A percentile compares a stretch with the other conserved stretches of the same genome.
Conservation (phyloP, 2,888 invertebrate species). For the Tubiluchus corallicola region DNA sequence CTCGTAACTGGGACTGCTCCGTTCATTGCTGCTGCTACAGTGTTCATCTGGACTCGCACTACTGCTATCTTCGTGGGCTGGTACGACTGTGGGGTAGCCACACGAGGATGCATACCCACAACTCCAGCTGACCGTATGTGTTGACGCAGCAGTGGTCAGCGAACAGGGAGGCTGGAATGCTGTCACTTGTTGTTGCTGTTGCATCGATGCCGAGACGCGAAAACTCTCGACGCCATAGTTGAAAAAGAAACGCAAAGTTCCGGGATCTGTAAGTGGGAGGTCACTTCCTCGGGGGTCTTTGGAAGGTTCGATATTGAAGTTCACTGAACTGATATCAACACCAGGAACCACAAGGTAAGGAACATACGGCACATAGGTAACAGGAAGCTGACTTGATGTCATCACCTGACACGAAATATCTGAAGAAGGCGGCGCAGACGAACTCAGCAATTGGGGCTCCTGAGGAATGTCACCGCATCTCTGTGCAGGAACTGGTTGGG, state of each 20-base stretch:
- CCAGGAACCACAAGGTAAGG: not conserved
- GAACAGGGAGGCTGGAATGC: not conserved
- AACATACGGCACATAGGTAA: not conserved
- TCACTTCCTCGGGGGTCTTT: not conserved
- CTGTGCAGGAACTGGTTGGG: no score
- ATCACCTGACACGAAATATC: no score
- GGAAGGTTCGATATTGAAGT: not conserved
- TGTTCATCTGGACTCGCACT: not conserved
- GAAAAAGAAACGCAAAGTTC: not conserved
- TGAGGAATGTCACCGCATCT: no score
- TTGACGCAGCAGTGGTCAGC: not conserved
- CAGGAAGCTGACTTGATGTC: no score
- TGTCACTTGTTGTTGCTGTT: constrained; percentile 3
- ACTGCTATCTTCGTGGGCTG: not conserved
- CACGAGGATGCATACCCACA: no score
- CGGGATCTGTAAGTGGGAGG: constrained; percentile 1
- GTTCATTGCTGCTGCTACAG: not conserved
- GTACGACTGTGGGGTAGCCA: no score
- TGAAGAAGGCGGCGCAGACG: no score
- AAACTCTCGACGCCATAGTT: not conserved
- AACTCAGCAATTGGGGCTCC: no score
- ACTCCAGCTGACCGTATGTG: no score
- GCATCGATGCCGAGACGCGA: not conserved
- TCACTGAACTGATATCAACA: not conserved
- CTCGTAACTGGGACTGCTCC: not conserved